Evolutionary conservation across 2,797 vertebrate species (phyloP).

Genomic region (Euthynnus affinis): DNA sequence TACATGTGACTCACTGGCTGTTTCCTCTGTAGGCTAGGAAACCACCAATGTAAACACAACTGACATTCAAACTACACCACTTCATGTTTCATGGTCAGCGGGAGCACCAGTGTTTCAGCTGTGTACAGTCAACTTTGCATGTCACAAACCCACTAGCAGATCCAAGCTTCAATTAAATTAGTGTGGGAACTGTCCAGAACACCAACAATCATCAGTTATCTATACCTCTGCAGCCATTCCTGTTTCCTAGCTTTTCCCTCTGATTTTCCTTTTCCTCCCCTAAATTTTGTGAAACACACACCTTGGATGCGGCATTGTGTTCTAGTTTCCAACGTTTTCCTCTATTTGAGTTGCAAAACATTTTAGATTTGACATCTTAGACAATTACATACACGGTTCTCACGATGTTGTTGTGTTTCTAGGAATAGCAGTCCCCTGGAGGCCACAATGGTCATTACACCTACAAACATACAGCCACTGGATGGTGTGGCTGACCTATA

Average conservation of each 20-base stretch:
- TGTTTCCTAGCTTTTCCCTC: neutral
- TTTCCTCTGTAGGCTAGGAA: constrained; percentile 63
- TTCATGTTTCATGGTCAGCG: constrained; percentile 40
- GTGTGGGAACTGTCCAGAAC: neutral
- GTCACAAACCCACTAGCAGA: constrained; percentile 4
- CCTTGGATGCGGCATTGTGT: neutral
- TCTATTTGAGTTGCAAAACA: neutral
- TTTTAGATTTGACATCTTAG: too few species aligned
- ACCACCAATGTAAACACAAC: constrained; percentile 60
- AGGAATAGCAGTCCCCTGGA: neutral
- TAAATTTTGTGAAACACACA: neutral
- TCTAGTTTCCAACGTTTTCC: neutral
- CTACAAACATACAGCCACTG: too few species aligned
- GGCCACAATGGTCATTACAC: neutral
- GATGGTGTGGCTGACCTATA: too few species aligned
- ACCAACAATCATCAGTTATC: neutral
- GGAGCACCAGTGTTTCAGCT: constrained; percentile 10
- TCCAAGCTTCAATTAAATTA: neutral
- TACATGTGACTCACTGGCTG: constrained; percentile 57
- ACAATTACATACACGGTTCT: too few species aligned
- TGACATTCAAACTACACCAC: constrained; percentile 38
- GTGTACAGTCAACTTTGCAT: neutral
- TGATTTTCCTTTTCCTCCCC: neutral
- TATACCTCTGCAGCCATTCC: constrained; percentile 1
- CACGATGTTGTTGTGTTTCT: neutral